Percentiles rank a stretch among this genome's conserved stretches.
phyloP scores from a whole-genome alignment of 2,113 vertebrate species.

The Glaucidium brasilianum region DNA sequence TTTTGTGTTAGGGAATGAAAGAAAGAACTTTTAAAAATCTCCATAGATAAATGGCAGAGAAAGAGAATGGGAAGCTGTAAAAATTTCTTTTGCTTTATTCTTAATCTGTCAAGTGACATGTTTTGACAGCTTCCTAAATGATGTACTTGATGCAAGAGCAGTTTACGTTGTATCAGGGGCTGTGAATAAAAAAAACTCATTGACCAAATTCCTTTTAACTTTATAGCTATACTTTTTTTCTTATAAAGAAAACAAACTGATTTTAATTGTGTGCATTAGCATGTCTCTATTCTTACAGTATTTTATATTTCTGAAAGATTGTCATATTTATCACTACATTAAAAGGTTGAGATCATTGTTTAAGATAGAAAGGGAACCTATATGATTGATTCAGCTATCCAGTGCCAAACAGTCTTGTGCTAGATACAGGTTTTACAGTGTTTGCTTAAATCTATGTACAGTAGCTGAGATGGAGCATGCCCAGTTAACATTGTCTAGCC shows the following conservation, averaged over 20 bases:
- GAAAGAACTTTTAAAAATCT: neutral
- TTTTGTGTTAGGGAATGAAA: neutral
- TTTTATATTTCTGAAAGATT: neutral
- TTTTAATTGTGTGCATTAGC: neutral
- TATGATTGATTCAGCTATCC: neutral
- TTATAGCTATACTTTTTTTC: neutral
- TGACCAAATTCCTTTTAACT: neutral
- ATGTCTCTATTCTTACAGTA: neutral
- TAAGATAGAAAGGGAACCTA: neutral
- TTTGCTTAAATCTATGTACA: neutral
- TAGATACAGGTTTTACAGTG: neutral
- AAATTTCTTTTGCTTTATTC: neutral
- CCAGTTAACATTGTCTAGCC: neutral
- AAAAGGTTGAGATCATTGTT: neutral
- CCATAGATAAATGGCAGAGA: neutral
- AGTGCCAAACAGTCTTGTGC: neutral
- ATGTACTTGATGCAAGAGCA: neutral
- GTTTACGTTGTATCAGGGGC: accelerated
- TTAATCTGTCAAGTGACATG: neutral
- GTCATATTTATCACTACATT: neutral
- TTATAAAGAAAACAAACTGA: neutral
- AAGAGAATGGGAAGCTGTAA: neutral
- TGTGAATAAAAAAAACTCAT: neutral
- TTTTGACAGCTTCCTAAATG: neutral
- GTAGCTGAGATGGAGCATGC: neutral